Evolutionary conservation across 30 jellyfish, hydroid and myxozoan species (phyloP).

Genomic region (Sanderia malayensis): DNA sequence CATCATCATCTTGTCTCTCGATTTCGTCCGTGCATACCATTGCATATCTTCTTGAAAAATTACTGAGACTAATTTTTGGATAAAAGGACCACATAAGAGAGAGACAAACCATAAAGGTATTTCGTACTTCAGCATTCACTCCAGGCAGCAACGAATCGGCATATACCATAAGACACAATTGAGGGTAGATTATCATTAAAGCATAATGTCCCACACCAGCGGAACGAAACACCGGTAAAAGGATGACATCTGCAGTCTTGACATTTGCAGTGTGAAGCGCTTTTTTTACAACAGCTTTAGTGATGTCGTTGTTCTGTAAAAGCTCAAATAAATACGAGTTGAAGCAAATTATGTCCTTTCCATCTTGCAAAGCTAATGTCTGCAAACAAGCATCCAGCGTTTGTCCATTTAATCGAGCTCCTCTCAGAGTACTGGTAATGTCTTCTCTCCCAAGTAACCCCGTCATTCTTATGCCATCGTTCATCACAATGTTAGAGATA

Average conservation of each 20-base stretch:
- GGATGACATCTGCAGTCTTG: background rate
- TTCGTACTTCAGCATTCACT: background rate
- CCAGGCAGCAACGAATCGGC: background rate
- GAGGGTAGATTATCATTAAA: background rate
- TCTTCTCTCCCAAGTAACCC: background rate
- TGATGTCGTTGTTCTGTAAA: background rate
- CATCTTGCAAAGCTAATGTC: background rate
- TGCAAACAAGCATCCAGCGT: background rate
- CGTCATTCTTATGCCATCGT: background rate
- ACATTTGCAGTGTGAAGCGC: background rate
- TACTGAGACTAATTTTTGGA: background rate
- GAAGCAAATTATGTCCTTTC: background rate
- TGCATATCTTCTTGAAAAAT: background rate
- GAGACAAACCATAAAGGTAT: background rate
- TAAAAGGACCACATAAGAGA: background rate
- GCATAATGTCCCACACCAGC: background rate
- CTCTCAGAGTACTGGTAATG: background rate
- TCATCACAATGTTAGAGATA: background rate
- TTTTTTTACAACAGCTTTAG: background rate
- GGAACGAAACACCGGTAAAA: background rate
- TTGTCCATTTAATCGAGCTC: background rate
- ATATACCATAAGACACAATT: background rate
- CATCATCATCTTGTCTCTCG: background rate
- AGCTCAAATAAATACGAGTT: background rate
- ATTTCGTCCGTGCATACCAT: background rate